Evolutionary conservation across 2,113 vertebrate genomes (phyloP).

Genomic region (Xenopus laevis): DNA sequence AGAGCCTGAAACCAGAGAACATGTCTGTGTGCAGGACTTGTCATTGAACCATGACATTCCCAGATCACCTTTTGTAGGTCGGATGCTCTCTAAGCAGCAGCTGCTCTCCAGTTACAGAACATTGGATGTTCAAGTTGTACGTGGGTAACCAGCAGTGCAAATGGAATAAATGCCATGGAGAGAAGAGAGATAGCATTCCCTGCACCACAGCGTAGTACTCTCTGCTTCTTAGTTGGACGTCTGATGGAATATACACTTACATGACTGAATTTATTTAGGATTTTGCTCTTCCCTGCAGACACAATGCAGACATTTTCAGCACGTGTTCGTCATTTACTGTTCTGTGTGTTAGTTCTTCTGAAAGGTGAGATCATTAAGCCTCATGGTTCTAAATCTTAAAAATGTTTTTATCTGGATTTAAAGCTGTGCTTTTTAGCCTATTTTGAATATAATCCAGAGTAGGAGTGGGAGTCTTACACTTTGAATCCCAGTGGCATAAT

Average conservation of each 20-base stretch:
- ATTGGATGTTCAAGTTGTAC: neutral
- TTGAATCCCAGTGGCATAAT: no score
- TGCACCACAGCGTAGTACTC: no score
- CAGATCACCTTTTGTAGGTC: conserved; percentile 37
- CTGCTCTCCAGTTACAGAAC: conserved; percentile 8
- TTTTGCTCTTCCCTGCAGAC: neutral
- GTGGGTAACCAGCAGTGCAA: neutral
- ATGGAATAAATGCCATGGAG: neutral
- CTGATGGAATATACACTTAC: no score
- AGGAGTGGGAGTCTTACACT: no score
- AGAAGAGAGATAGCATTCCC: no score
- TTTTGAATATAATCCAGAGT: no score
- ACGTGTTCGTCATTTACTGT: neutral
- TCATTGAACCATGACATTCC: conserved; percentile 29
- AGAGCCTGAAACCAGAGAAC: conserved; percentile 24
- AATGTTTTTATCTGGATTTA: no score
- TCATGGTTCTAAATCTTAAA: no score
- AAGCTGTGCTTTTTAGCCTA: no score
- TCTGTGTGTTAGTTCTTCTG: neutral
- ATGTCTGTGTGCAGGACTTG: conserved; percentile 4
- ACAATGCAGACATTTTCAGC: conserved; percentile 11
- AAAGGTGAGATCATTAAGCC: conserved; percentile 19
- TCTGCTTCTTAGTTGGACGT: no score
- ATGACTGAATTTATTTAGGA: no score
- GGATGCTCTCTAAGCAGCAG: conserved; percentile 25